Evolutionary conservation across 2,797 vertebrate genomes (phyloP).

Genomic region (Pteropus rufus): DNA sequence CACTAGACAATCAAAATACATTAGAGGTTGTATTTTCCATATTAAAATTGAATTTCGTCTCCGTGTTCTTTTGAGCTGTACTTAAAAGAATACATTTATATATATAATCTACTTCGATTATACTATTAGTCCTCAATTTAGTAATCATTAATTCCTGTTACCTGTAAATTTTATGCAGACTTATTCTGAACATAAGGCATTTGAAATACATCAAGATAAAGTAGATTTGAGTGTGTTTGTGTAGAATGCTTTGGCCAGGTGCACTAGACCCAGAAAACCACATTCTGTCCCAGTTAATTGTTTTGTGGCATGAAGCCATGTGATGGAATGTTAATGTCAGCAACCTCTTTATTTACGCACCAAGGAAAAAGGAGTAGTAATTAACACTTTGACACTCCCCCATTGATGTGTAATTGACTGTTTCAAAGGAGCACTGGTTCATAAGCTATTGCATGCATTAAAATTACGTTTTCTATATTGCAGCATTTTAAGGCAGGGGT

Average conservation of each 20-base stretch:
- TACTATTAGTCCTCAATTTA: neutral
- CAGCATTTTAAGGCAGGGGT: slow-evolving; percentile 94
- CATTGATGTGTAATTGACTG: slow-evolving; percentile 98
- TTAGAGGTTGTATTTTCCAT: neutral
- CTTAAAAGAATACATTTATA: slow-evolving; percentile 23
- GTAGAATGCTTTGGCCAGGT: slow-evolving; percentile 70
- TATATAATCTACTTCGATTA: neutral
- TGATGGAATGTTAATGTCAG: slow-evolving; percentile 99
- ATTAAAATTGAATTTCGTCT: neutral
- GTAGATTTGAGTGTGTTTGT: slow-evolving; percentile 1
- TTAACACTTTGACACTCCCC: slow-evolving; percentile 99
- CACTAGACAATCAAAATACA: neutral
- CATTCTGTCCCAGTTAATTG: slow-evolving; percentile 87
- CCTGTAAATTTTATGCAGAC: slow-evolving; percentile 28
- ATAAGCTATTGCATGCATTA: slow-evolving; percentile 95
- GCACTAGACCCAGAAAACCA: slow-evolving; percentile 79
- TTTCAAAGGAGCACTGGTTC: slow-evolving; percentile 97
- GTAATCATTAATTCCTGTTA: slow-evolving; percentile 32
- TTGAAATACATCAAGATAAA: slow-evolving; percentile 63
- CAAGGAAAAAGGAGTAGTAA: slow-evolving; percentile 97
- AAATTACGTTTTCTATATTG: slow-evolving; percentile 94
- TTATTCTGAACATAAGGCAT: slow-evolving; percentile 39
- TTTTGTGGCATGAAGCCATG: slow-evolving; percentile 90
- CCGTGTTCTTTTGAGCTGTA: neutral
- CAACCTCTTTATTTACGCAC: slow-evolving; percentile 98